phyloP scores from a whole-genome alignment of 2,888 invertebrate genomes.

The Apomyelois bistriatella region DNA sequence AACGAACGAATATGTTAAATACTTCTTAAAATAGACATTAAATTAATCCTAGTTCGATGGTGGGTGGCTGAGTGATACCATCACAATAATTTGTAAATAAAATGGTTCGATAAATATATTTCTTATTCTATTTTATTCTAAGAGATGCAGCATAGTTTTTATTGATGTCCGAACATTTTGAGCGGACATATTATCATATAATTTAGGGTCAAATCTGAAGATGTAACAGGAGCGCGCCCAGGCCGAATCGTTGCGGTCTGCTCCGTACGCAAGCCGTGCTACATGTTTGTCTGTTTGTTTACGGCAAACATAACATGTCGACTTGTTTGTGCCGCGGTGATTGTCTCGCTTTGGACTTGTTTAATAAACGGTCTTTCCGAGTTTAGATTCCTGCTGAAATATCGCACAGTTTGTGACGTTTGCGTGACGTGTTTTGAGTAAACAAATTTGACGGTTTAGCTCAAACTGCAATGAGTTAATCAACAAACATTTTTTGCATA shows the following conservation, averaged over 20 bases:
- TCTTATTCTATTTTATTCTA: too few species aligned
- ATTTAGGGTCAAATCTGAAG: background rate
- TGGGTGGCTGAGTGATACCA: too few species aligned
- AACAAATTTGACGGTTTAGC: background rate
- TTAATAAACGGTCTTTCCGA: slow-evolving; percentile 9
- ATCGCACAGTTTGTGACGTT: background rate
- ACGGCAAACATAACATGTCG: slow-evolving; percentile 50
- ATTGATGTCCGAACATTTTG: background rate
- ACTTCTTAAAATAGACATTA: too few species aligned
- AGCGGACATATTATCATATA: too few species aligned
- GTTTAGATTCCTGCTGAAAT: background rate
- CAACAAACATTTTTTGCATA: too few species aligned
- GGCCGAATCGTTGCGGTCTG: slow-evolving; percentile 50
- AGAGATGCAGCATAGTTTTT: too few species aligned
- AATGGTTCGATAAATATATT: too few species aligned
- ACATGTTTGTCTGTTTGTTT: slow-evolving; percentile 28
- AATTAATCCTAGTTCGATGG: too few species aligned
- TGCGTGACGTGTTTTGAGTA: background rate
- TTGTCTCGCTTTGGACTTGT: slow-evolving; percentile 29
- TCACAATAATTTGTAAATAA: too few species aligned
- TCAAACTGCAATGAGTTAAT: background rate
- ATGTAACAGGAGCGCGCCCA: background rate
- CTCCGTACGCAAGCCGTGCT: slow-evolving; percentile 37
- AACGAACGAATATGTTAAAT: too few species aligned
- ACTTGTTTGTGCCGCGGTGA: slow-evolving; percentile 47